Conservation (phyloP, 2,888 invertebrate genomes). For the Macaria liturata region DNA sequence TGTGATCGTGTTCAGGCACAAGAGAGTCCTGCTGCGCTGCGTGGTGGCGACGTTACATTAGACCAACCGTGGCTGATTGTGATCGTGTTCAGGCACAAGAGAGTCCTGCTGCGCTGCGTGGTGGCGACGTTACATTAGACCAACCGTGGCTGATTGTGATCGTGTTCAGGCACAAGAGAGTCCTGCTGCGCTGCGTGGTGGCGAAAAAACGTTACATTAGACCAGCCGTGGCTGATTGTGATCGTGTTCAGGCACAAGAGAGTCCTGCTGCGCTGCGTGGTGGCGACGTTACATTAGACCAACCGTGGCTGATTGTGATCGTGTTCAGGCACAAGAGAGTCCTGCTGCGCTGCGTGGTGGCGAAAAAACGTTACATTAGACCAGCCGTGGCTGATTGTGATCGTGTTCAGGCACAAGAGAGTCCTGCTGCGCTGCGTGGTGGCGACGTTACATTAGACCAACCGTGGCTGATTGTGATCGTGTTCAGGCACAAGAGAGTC, state of each 20-base stretch:
- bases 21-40: conserved; percentile 50
- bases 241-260: conserved; percentile 54
- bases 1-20: conserved; percentile 55
- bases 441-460: too few relatives aligned
- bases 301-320: conserved; percentile 60
- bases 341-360: conserved; percentile 49
- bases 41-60: too few relatives aligned
- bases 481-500: conserved; percentile 54
- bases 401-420: conserved; percentile 53
- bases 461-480: conserved; percentile 59
- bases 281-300: too few relatives aligned
- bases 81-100: conserved; percentile 53
- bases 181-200: conserved; percentile 51
- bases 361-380: too few relatives aligned
- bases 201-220: too few relatives aligned
- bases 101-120: conserved; percentile 49
- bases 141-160: conserved; percentile 62
- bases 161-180: conserved; percentile 54
- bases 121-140: too few relatives aligned
- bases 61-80: conserved; percentile 62
- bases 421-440: conserved; percentile 52
- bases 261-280: conserved; percentile 50
- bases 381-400: conserved; percentile 60
- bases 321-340: conserved; percentile 57
- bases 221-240: conserved; percentile 60